Conservation (phyloP, 2,113 vertebrate genomes). For the Pseudorasbora parva region DNA sequence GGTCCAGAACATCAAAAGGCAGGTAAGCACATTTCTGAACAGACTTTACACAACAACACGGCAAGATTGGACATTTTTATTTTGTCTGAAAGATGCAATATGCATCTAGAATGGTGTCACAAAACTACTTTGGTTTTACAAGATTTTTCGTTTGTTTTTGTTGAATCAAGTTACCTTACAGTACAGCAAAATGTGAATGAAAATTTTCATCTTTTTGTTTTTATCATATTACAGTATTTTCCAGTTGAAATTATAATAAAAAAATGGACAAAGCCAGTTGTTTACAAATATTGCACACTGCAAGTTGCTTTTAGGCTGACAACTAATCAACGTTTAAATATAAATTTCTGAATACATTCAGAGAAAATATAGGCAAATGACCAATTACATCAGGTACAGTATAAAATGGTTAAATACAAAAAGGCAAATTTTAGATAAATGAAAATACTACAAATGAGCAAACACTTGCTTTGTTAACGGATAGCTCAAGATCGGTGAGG, state of each 20-base stretch:
- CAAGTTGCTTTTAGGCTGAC: conserved; percentile 61
- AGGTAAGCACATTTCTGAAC: not conserved
- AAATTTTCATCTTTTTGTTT: conserved; percentile 14
- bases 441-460: conserved; percentile 66
- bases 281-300: conserved; percentile 66
- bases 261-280: conserved; percentile 53
- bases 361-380: conserved; percentile 59
- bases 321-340: conserved; percentile 61
- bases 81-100: conserved; percentile 74
- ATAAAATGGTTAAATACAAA: conserved; percentile 64
- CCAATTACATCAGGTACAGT: conserved; percentile 55
- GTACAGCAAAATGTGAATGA: conserved; percentile 44
- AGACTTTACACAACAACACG: conserved; percentile 14
- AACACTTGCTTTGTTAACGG: conserved; percentile 16
- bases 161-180: conserved; percentile 52
- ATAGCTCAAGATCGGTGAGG: conserved; percentile 2
- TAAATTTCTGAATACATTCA: conserved; percentile 56
- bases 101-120: conserved; percentile 71
- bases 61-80: conserved; percentile 70
- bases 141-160: conserved; percentile 33
- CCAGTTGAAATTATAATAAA: conserved; percentile 35
- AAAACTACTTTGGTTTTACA: conserved; percentile 77
- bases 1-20: not conserved
- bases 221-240: conserved; percentile 37
- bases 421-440: conserved; percentile 76